Evolutionary conservation across 1,140 invertebrate species (phyloP).

Genomic region (Periplaneta americana): DNA sequence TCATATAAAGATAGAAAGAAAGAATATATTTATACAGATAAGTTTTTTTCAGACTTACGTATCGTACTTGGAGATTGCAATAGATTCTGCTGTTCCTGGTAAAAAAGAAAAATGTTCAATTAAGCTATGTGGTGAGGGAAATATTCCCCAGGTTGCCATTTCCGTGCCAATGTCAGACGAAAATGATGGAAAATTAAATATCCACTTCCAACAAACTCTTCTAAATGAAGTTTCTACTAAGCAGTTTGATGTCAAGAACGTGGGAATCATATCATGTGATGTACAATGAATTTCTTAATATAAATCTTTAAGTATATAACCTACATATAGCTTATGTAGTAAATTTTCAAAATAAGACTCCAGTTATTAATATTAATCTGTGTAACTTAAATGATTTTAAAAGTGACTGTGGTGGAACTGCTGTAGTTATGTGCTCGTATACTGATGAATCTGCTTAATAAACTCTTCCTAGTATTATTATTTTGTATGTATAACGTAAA

Average conservation of each 20-base stretch:
- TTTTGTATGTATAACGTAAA: too few species aligned
- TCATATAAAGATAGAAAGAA: too few species aligned
- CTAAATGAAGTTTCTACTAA: constrained; percentile 20
- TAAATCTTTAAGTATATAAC: too few species aligned
- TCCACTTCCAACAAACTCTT: constrained; percentile 28
- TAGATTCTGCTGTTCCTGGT: constrained; percentile 25
- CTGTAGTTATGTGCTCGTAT: too few species aligned
- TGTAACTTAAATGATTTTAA: too few species aligned
- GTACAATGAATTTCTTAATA: too few species aligned
- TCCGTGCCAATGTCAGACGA: constrained; percentile 23
- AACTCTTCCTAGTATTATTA: too few species aligned
- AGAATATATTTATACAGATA: constrained; percentile 2
- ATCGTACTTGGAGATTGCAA: constrained; percentile 21
- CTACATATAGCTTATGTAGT: too few species aligned
- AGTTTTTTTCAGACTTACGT: constrained; percentile 24
- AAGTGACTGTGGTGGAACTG: too few species aligned
- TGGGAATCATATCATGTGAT: constrained; percentile 24
- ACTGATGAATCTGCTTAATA: too few species aligned
- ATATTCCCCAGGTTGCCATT: constrained; percentile 32
- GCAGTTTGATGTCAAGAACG: constrained; percentile 27
- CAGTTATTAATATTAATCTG: too few species aligned
- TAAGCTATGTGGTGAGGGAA: constrained; percentile 32
- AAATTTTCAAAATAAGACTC: too few species aligned
- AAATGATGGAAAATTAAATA: background rate
- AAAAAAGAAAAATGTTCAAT: constrained; percentile 21